phyloP scores from a whole-genome alignment of 2,888 invertebrate species.

The Oscheius sp. region DNA sequence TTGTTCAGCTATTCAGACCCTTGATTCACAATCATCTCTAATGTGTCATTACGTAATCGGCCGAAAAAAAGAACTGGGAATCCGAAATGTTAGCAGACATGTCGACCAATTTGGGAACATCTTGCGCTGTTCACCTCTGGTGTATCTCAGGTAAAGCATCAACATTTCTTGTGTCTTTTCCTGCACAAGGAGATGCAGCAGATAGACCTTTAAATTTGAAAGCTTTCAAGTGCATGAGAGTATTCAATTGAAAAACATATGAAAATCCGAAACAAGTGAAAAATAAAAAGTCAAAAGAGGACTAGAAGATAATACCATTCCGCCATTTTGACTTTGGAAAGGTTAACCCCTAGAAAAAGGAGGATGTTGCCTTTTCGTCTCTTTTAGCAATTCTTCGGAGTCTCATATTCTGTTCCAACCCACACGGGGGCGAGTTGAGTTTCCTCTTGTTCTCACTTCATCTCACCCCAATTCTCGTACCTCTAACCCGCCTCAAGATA shows the following conservation, averaged over 20 bases:
- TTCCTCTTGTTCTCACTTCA: slow-evolving; percentile 13
- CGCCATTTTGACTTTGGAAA: background rate
- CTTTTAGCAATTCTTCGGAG: slow-evolving; percentile 1
- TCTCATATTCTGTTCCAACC: background rate
- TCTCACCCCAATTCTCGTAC: too few species aligned
- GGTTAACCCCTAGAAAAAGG: background rate
- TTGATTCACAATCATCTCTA: background rate
- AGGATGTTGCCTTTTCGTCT: background rate
- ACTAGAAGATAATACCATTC: background rate
- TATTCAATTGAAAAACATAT: slow-evolving; percentile 4
- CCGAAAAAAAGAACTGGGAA: slow-evolving; percentile 11
- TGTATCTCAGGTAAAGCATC: background rate
- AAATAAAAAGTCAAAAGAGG: background rate
- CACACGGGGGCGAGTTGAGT: background rate
- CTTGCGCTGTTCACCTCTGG: slow-evolving; percentile 6
- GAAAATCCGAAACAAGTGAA: background rate
- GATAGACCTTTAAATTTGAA: too few species aligned
- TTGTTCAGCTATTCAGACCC: background rate
- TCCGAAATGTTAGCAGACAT: slow-evolving; percentile 7
- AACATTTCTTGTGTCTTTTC: background rate
- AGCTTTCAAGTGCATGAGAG: background rate
- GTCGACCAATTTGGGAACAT: slow-evolving; percentile 6
- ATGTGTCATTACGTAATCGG: slow-evolving; percentile 8
- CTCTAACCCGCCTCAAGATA: slow-evolving; percentile 11
- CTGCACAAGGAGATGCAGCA: background rate